These are phyloP conservation scores for Microplitis mediator DNA, from an alignment of 1,140 invertebrate species.

Conservation along the genomic window DNA sequence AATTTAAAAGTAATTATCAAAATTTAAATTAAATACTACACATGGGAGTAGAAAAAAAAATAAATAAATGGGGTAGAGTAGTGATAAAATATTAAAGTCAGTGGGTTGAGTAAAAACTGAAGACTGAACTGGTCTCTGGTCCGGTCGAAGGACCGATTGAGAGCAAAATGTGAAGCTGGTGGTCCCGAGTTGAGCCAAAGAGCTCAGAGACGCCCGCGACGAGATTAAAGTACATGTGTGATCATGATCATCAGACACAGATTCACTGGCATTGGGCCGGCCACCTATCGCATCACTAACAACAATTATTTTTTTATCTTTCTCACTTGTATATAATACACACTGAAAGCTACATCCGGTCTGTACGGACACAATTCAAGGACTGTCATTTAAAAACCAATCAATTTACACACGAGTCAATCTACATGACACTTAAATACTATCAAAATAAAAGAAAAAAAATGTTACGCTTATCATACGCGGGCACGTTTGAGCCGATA, in stretches of 20 bases:
- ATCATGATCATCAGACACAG: not conserved
- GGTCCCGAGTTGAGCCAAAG: not conserved
- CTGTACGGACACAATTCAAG: not conserved
- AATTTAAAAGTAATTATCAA: too few species aligned
- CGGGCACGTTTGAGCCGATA: too few species aligned
- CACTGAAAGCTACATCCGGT: not conserved
- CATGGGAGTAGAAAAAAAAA: too few species aligned
- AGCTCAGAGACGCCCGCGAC: not conserved
- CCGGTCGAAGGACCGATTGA: not conserved
- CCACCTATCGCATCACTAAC: not conserved
- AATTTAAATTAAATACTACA: too few species aligned
- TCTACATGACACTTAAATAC: too few species aligned
- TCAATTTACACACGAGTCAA: too few species aligned
- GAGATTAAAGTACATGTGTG: not conserved
- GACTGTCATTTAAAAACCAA: not conserved
- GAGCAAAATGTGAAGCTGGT: slow-evolving; percentile 1
- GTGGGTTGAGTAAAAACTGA: too few species aligned
- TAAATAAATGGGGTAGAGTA: too few species aligned
- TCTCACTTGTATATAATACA: not conserved
- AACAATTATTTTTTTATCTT: not conserved
- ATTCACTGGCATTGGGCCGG: not conserved
- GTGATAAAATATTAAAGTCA: too few species aligned
- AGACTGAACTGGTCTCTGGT: not conserved
- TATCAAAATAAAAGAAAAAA: too few species aligned
- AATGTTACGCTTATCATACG: too few species aligned